phyloP scores from a whole-genome alignment of 2,888 invertebrate species.

The Eupithecia centaureata region DNA sequence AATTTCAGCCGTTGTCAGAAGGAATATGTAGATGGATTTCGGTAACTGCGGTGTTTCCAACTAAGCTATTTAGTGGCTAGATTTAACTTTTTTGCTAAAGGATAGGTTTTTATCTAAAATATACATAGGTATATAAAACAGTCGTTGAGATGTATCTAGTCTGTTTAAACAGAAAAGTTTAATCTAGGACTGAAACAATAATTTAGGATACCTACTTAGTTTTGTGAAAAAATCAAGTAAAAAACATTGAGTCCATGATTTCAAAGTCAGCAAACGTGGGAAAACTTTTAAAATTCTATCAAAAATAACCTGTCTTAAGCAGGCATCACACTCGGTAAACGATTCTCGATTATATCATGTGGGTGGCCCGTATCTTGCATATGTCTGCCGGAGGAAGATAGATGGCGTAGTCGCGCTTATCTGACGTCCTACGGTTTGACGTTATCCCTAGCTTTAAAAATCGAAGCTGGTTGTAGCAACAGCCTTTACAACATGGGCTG shows the following conservation, averaged over 20 bases:
- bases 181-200: no score
- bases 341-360: constrained; percentile 71
- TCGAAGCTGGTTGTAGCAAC: constrained; percentile 52
- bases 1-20: constrained; percentile 62
- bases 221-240: neutral
- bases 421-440: constrained; percentile 59
- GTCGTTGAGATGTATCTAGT: no score
- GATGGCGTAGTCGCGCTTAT: constrained; percentile 70
- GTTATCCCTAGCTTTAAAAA: constrained; percentile 61
- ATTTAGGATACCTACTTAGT: neutral
- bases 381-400: constrained; percentile 71
- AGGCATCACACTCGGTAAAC: constrained; percentile 55
- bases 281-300: neutral
- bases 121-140: no score
- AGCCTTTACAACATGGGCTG: neutral
- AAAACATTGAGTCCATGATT: neutral
- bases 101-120: neutral
- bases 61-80: constrained; percentile 2
- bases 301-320: constrained; percentile 1
- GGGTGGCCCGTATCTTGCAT: constrained; percentile 63
- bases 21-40: constrained; percentile 65
- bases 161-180: no score
- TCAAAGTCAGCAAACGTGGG: neutral
- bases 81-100: neutral
- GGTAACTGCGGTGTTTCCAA: constrained; percentile 33